A percentile compares a stretch with the other conserved stretches of the same genome.
Evolutionary conservation across 2,113 vertebrate species (phyloP).

Genomic region (Epinephelus cyanopodus): DNA sequence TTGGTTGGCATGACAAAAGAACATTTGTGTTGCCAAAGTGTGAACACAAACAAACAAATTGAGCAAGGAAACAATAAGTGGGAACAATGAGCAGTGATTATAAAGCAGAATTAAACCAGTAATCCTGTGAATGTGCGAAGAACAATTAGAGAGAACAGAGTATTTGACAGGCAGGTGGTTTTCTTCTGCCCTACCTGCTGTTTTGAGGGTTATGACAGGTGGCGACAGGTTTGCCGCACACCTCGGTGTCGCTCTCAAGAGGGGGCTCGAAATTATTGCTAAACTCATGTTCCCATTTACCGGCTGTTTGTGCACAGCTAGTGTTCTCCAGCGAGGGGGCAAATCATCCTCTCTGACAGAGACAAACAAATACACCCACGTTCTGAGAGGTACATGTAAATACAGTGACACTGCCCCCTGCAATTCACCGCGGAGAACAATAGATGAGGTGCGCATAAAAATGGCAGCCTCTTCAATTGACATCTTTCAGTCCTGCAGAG

Average conservation of each 20-base stretch:
- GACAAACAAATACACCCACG: conserved; percentile 68
- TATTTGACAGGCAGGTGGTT: conserved; percentile 65
- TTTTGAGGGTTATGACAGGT: conserved; percentile 80
- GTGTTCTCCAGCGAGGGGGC: conserved; percentile 56
- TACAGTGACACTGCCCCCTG: conserved; percentile 49
- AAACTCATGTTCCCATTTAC: conserved; percentile 76
- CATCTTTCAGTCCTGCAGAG: conserved; percentile 52
- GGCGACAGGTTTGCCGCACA: conserved; percentile 64
- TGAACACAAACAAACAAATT: conserved; percentile 81
- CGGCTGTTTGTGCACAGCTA: conserved; percentile 68
- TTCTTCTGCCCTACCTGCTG: conserved; percentile 61
- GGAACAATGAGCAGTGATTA: conserved; percentile 76
- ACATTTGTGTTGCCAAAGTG: conserved; percentile 70
- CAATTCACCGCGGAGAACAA: conserved; percentile 59
- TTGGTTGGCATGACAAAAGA: conserved; percentile 77
- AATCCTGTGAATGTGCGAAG: conserved; percentile 62
- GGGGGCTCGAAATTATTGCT: conserved; percentile 64
- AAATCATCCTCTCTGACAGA: conserved; percentile 62
- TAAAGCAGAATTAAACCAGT: conserved; percentile 75
- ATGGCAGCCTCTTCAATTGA: conserved; percentile 63
- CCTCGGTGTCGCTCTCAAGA: conserved; percentile 62
- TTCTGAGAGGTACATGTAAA: conserved; percentile 49
- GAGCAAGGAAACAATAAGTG: conserved; percentile 77
- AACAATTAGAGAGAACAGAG: conserved; percentile 68
- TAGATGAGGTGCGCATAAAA: conserved; percentile 50